A percentile compares a stretch with the other conserved stretches of the same genome.
phyloP scores from a whole-genome alignment of 2,797 vertebrate genomes.

The Poeciliopsis turneri region DNA sequence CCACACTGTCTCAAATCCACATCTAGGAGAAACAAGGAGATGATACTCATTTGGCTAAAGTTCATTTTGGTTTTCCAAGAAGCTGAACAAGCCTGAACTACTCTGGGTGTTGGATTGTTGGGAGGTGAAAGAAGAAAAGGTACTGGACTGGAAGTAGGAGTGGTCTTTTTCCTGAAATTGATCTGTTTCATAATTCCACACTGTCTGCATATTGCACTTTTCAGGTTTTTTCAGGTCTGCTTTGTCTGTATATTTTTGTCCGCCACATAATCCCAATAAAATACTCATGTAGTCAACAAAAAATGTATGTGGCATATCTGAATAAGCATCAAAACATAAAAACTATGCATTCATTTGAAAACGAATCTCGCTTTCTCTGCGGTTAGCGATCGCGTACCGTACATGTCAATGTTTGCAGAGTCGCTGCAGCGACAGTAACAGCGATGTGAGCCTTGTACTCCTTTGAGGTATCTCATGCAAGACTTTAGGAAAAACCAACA shows the following conservation, averaged over 20 bases:
- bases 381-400: slow-evolving; percentile 17
- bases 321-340: background rate
- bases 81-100: background rate
- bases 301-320: background rate
- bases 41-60: background rate
- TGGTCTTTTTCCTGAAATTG: background rate
- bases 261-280: background rate
- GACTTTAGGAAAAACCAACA: slow-evolving; percentile 39
- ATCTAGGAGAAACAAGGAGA: background rate
- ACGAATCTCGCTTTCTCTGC: background rate
- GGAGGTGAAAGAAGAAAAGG: background rate
- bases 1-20: background rate
- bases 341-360: slow-evolving; percentile 17
- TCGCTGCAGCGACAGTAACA: slow-evolving; percentile 18
- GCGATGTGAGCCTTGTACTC: slow-evolving; percentile 20
- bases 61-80: background rate
- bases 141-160: background rate
- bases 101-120: background rate
- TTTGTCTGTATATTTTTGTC: background rate
- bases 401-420: slow-evolving; percentile 5
- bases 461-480: slow-evolving; percentile 21
- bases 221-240: background rate
- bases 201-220: background rate
- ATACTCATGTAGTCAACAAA: background rate
- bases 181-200: background rate